Evolutionary conservation across 2,888 invertebrate genomes (phyloP).

Genomic region (Pyrgus malvae): DNA sequence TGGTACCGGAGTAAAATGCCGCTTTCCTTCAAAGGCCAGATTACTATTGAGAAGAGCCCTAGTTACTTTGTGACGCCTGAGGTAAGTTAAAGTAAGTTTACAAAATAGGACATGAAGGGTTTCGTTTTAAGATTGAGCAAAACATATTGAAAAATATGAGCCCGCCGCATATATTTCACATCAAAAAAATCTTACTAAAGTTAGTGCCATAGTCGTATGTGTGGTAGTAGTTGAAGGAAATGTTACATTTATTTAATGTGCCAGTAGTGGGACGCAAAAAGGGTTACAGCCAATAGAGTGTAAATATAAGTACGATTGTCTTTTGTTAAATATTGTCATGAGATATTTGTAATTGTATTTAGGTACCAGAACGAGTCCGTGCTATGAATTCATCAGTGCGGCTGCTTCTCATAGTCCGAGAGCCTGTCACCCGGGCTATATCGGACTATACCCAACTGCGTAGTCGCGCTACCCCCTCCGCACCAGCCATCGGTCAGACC

Average conservation of each 20-base stretch:
- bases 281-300: too few species aligned
- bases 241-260: too few species aligned
- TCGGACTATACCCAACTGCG: conserved; percentile 98
- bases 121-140: too few species aligned
- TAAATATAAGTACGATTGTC: too few species aligned
- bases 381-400: conserved; percentile 97
- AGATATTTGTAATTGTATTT: neutral
- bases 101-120: too few species aligned
- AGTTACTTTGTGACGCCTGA: conserved; percentile 98
- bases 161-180: too few species aligned
- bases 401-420: conserved; percentile 95
- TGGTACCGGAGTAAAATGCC: conserved; percentile 99
- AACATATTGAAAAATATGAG: too few species aligned
- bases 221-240: too few species aligned
- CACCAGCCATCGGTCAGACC: conserved; percentile 78
- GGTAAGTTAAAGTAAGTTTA: conserved; percentile 79
- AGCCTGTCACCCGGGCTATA: conserved; percentile 97
- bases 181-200: too few species aligned
- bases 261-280: too few species aligned
- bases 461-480: conserved; percentile 90
- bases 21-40: conserved; percentile 93
- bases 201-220: too few species aligned
- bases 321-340: too few species aligned
- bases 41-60: conserved; percentile 98
- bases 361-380: conserved; percentile 96